A percentile compares a stretch with the other conserved stretches of the same genome.
Conservation (phyloP, 2,797 vertebrate genomes). For the Spinibarbus caldwelli region DNA sequence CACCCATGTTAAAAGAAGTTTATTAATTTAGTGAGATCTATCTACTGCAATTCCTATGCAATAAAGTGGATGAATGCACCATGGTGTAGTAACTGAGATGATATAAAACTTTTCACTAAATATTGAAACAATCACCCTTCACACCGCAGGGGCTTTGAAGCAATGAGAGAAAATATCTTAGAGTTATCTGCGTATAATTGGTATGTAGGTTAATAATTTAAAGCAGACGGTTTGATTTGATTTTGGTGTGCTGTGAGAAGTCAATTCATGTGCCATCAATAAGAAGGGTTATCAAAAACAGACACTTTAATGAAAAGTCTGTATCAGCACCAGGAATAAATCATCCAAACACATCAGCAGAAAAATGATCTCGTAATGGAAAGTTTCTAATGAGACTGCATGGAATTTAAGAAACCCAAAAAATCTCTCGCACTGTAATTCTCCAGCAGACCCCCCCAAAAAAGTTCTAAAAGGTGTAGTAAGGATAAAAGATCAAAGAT, state of each 20-base stretch:
- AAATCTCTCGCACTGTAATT: not conserved
- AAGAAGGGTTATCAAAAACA: not conserved
- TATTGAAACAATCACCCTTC: conserved; percentile 22
- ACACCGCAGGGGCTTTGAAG: not conserved
- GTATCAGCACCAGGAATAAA: not conserved
- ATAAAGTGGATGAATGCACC: conserved; percentile 9
- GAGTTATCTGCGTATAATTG: not conserved
- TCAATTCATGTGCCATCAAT: not conserved
- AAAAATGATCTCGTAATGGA: not conserved
- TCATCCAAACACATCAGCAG: not conserved
- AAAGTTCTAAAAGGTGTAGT: not conserved
- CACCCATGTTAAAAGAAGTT: conserved; percentile 14
- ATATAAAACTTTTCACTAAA: conserved; percentile 8
- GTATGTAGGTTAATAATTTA: conserved; percentile 25
- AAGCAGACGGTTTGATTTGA: conserved; percentile 12
- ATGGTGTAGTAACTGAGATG: no score
- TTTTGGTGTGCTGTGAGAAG: not conserved
- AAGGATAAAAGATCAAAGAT: conserved; percentile 4
- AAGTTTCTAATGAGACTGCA: not conserved
- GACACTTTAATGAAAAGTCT: no score
- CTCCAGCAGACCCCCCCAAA: not conserved
- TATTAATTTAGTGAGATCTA: conserved; percentile 9
- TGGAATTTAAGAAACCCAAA: not conserved
- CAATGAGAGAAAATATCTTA: conserved; percentile 10
- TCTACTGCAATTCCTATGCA: not conserved